A percentile compares a stretch with the other conserved stretches of the same genome.
phyloP scores from a whole-genome alignment of 2,113 vertebrate genomes.

The Saccopteryx leptura region DNA sequence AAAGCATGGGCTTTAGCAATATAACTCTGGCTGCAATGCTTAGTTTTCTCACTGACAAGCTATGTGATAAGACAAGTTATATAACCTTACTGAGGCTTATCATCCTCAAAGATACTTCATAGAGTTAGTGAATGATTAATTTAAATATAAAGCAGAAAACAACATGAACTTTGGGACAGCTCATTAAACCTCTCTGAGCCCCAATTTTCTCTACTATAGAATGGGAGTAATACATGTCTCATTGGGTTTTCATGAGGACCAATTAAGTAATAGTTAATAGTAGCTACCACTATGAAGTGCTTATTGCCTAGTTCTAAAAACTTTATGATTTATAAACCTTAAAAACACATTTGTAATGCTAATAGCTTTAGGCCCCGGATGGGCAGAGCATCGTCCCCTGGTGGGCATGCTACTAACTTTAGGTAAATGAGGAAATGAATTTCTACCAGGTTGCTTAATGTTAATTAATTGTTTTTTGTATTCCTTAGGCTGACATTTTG shows the following conservation, averaged over 20 bases:
- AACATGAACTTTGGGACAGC: not conserved
- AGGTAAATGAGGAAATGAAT: constrained; percentile 44
- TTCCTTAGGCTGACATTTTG: constrained; percentile 96
- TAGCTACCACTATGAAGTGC: not conserved
- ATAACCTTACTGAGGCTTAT: not conserved
- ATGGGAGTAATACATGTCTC: constrained; percentile 8
- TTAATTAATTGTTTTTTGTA: constrained; percentile 65
- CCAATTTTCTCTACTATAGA: not conserved
- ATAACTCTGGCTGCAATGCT: not conserved
- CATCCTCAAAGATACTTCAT: constrained; percentile 18
- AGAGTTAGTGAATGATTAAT: constrained; percentile 9
- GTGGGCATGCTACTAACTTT: not conserved
- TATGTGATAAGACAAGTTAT: not conserved
- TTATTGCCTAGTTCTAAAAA: not conserved
- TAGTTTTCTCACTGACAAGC: not conserved
- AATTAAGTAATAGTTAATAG: not conserved
- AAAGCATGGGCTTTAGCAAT: not conserved
- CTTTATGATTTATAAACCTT: constrained; percentile 17
- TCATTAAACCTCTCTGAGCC: constrained; percentile 15
- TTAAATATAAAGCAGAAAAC: constrained; percentile 26
- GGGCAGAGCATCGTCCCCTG: too few relatives aligned
- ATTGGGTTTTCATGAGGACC: constrained; percentile 4
- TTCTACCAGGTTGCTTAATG: constrained; percentile 59
- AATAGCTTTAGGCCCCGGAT: constrained; percentile 12
- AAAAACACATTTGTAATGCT: constrained; percentile 21